phyloP scores from a whole-genome alignment of 2,888 invertebrate genomes.

The Chymomyza caudatula region DNA sequence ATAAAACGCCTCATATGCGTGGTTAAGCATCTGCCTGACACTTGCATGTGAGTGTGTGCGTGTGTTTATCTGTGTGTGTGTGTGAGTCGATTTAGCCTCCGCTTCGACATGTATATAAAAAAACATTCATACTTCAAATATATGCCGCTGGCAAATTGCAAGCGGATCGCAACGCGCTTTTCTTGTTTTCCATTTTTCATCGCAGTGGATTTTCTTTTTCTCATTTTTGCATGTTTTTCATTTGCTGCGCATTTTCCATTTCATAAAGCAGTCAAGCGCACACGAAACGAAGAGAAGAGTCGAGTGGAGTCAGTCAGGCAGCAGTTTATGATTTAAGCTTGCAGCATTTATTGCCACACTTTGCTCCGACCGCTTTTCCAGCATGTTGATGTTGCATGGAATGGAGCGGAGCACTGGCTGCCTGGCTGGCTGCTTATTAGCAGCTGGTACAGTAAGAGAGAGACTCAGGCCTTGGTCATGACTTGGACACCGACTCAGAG shows the following conservation, averaged over 20 bases:
- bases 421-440: background rate
- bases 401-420: background rate
- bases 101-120: slow-evolving; percentile 16
- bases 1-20: slow-evolving; percentile 7
- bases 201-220: slow-evolving; percentile 16
- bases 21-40: background rate
- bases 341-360: slow-evolving; percentile 34
- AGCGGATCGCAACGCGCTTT: slow-evolving; percentile 12
- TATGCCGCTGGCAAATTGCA: slow-evolving; percentile 20
- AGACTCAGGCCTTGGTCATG: background rate
- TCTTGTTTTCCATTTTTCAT: slow-evolving; percentile 14
- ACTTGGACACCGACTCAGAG: background rate
- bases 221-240: slow-evolving; percentile 44
- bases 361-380: background rate
- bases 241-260: slow-evolving; percentile 67
- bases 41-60: background rate
- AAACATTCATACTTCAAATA: background rate
- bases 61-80: background rate
- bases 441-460: background rate
- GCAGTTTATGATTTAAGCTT: slow-evolving; percentile 69
- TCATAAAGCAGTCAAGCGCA: slow-evolving; percentile 62
- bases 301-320: slow-evolving; percentile 37
- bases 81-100: slow-evolving; percentile 51
- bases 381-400: background rate
- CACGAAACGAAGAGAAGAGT: background rate